phyloP scores from a whole-genome alignment of 2,888 invertebrate species.

The Drosophila meridiana region DNA sequence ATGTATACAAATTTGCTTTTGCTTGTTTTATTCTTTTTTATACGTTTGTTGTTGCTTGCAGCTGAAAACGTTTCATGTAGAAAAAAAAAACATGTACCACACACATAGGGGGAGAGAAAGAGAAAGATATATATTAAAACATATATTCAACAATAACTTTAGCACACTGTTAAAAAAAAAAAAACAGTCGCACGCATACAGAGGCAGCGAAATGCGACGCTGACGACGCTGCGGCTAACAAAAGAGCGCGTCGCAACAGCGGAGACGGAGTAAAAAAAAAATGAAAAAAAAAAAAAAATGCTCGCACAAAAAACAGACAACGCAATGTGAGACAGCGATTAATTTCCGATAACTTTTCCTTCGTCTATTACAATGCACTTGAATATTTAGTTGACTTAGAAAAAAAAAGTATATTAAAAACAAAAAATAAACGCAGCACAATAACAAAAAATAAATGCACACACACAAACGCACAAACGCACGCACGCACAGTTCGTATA shows the following conservation, averaged over 20 bases:
- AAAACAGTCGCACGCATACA: constrained; percentile 46
- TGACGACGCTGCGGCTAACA: constrained; percentile 57
- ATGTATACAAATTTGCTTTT: constrained; percentile 40
- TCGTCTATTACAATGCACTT: constrained; percentile 33
- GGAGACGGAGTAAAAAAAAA: constrained; percentile 47
- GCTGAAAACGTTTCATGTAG: constrained; percentile 31
- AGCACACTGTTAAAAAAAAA: constrained; percentile 27
- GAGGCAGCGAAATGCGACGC: constrained; percentile 45
- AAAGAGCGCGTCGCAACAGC: constrained; percentile 65
- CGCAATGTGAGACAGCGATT: constrained; percentile 24
- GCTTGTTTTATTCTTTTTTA: constrained; percentile 17
- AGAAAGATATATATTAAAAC: constrained; percentile 39
- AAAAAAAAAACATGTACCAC: constrained; percentile 18
- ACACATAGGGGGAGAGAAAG: not conserved
- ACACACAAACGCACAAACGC: constrained; percentile 24
- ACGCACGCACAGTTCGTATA: constrained; percentile 45
- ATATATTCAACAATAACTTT: constrained; percentile 62
- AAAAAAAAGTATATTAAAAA: constrained; percentile 14
- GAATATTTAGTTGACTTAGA: constrained; percentile 16
- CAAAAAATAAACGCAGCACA: constrained; percentile 47
- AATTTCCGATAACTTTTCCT: constrained; percentile 24
- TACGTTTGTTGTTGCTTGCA: constrained; percentile 40
- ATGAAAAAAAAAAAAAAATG: constrained; percentile 36
- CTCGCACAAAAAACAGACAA: constrained; percentile 31
- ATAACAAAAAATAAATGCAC: constrained; percentile 64